Evolutionary conservation across 2,113 vertebrate species (phyloP).

Genomic region (Dasyornis broadbenti): DNA sequence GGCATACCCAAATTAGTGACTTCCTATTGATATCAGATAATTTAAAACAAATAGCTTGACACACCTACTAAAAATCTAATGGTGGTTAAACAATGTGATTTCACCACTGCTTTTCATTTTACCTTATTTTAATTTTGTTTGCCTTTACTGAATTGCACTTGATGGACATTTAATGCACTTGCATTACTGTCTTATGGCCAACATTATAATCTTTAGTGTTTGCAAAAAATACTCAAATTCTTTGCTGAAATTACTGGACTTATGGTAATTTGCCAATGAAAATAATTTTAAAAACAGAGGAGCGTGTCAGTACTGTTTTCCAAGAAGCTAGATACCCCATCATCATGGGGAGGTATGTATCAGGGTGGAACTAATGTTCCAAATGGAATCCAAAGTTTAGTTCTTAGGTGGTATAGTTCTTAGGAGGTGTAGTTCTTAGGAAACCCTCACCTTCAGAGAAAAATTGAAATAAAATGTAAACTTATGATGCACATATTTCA

Average conservation of each 20-base stretch:
- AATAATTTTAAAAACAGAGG: neutral
- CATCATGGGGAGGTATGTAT: neutral
- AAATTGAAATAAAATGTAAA: neutral
- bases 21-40: neutral
- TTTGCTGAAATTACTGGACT: neutral
- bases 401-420: neutral
- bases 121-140: neutral
- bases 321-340: neutral
- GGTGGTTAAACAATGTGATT: neutral
- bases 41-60: constrained; percentile 3
- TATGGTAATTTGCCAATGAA: neutral
- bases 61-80: neutral
- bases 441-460: neutral
- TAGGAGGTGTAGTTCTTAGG: neutral
- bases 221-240: neutral
- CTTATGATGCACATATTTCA: neutral
- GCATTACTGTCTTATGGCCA: neutral
- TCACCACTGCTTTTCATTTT: neutral
- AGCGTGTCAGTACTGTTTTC: neutral
- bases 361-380: neutral
- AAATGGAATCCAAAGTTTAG: neutral
- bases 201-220: neutral
- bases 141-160: neutral
- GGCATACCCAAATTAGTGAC: neutral
- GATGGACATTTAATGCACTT: neutral